A percentile compares a stretch with the other conserved stretches of the same genome.
Conservation (phyloP, 2,113 vertebrate species). For the Chrysochloris asiatica region DNA sequence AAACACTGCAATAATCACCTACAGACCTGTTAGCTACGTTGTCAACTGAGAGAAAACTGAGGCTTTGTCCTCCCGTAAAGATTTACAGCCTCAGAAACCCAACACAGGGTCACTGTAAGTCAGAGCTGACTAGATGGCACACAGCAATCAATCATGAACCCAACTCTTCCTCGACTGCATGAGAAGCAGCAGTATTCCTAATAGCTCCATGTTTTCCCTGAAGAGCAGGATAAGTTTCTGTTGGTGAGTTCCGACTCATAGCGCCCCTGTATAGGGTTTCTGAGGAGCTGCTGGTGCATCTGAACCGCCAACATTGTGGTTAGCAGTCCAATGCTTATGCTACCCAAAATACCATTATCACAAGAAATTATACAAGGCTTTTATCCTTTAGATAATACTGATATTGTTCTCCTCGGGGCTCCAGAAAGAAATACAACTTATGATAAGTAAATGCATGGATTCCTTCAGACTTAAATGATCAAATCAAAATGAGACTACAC, state of each 20-base stretch:
- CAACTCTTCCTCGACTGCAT: not conserved
- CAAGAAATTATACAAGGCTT: not conserved
- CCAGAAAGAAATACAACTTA: slow-evolving; percentile 12
- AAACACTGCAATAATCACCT: not conserved
- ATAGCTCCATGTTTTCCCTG: not conserved
- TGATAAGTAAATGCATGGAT: not conserved
- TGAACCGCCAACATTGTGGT: too few relatives aligned
- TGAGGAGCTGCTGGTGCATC: too few relatives aligned
- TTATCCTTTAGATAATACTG: slow-evolving; percentile 41
- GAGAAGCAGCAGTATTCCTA: not conserved
- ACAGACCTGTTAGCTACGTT: too few relatives aligned
- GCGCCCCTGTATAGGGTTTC: too few relatives aligned
- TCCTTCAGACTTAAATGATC: not conserved
- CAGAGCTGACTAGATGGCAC: too few relatives aligned
- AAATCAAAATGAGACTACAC: slow-evolving; percentile 12
- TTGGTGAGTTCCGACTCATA: too few relatives aligned
- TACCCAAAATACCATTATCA: not conserved
- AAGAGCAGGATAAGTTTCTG: not conserved
- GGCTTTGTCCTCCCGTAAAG: too few relatives aligned
- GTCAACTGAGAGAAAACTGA: too few relatives aligned
- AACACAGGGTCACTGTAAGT: too few relatives aligned
- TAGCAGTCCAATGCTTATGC: too few relatives aligned
- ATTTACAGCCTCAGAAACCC: too few relatives aligned
- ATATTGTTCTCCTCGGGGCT: not conserved
- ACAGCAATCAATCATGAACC: not conserved